A percentile compares a stretch with the other conserved stretches of the same genome.
These are phyloP conservation scores for Caerostris darwini DNA, from an alignment of 1,140 invertebrate genomes.

Conservation along the genomic window DNA sequence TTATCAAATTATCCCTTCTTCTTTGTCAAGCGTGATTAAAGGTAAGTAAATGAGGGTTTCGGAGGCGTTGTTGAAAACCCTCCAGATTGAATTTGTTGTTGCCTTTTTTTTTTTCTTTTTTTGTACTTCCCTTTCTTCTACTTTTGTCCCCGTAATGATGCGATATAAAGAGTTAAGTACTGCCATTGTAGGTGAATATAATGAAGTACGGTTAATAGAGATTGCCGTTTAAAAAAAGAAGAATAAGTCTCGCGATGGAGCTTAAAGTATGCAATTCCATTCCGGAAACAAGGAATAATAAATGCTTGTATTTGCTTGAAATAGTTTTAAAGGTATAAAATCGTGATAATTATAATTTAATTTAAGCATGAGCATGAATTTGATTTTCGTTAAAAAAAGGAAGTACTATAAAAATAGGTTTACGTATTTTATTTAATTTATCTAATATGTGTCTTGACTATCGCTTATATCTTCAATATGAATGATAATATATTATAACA, in stretches of 20 bases:
- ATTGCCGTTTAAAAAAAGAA: not conserved
- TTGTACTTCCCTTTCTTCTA: not conserved
- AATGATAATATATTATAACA: too few species aligned
- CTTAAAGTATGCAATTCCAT: not conserved
- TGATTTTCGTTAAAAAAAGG: too few species aligned
- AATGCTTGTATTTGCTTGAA: not conserved
- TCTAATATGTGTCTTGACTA: too few species aligned
- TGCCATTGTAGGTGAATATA: constrained; percentile 1
- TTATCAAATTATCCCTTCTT: constrained; percentile 65
- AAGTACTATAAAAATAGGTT: too few species aligned
- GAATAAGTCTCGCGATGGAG: not conserved
- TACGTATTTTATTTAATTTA: too few species aligned
- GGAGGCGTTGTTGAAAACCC: constrained; percentile 6
- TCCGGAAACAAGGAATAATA: not conserved
- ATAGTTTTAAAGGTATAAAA: too few species aligned
- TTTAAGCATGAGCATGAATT: too few species aligned
- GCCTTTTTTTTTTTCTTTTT: not conserved
- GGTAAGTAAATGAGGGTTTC: constrained; percentile 34
- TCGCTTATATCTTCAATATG: too few species aligned
- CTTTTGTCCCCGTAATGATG: constrained; percentile 15
- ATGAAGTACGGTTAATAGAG: constrained; percentile 16
- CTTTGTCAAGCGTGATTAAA: constrained; percentile 56
- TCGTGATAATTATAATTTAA: too few species aligned
- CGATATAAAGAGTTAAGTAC: not conserved
- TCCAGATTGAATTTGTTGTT: constrained; percentile 31